Conservation (phyloP, 2,113 vertebrate species). For the Platysternon megacephalum region DNA sequence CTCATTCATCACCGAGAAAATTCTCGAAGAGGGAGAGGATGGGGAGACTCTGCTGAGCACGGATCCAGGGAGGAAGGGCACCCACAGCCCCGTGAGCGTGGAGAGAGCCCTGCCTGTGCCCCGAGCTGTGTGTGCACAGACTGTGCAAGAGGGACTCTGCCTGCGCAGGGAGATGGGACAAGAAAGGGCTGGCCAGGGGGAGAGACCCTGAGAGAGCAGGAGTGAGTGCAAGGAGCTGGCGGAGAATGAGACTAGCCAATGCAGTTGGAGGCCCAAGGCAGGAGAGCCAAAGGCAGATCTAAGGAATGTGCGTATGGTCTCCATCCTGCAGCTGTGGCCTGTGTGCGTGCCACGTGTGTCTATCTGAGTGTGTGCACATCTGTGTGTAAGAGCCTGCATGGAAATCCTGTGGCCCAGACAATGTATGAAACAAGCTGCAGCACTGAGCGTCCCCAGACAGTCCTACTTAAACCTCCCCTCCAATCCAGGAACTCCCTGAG, state of each 20-base stretch:
- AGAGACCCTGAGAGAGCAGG: neutral
- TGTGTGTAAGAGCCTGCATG: neutral
- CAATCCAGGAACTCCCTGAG: neutral
- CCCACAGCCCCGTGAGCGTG: neutral
- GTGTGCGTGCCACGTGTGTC: neutral
- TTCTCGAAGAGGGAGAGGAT: neutral
- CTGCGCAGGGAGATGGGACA: neutral
- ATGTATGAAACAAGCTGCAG: neutral
- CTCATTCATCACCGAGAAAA: neutral
- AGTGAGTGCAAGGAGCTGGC: neutral
- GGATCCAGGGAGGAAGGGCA: neutral
- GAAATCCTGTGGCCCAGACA: neutral
- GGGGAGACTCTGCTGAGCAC: neutral
- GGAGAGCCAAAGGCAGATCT: neutral
- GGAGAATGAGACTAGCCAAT: neutral
- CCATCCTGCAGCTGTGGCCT: neutral
- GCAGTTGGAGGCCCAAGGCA: neutral
- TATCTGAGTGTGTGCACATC: neutral
- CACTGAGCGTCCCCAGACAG: neutral
- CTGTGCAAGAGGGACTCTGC: neutral
- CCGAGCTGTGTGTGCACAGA: neutral
- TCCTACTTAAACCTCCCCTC: neutral
- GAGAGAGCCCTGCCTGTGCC: neutral
- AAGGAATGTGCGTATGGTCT: neutral
- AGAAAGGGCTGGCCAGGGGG: neutral